These are phyloP conservation scores for Drosophila orena DNA, from an alignment of 1,140 invertebrate genomes.

Conservation along the genomic window DNA sequence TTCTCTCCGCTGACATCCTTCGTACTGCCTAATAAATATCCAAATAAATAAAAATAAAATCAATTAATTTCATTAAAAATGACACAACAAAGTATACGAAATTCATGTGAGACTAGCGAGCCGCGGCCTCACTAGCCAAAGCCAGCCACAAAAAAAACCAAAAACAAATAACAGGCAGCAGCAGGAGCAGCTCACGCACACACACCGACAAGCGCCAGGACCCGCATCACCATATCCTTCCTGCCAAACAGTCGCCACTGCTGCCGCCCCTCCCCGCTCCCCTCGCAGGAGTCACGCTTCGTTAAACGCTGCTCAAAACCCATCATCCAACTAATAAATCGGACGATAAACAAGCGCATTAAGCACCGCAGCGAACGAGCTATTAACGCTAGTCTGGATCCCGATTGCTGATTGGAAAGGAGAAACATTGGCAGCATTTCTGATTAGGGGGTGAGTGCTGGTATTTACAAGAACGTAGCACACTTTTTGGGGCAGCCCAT, in stretches of 20 bases:
- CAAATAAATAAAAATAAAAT: slow-evolving; percentile 18
- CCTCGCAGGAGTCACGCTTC: slow-evolving; percentile 39
- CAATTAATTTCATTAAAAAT: slow-evolving; percentile 1
- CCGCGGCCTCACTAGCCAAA: slow-evolving; percentile 52
- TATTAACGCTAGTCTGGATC: slow-evolving; percentile 20
- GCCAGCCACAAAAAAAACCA: slow-evolving; percentile 14
- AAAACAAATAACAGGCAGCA: slow-evolving; percentile 14
- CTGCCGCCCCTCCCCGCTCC: slow-evolving; percentile 32
- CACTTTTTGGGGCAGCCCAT: slow-evolving; percentile 18
- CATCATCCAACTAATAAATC: slow-evolving; percentile 43
- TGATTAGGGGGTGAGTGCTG: slow-evolving; percentile 56
- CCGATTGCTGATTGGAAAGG: slow-evolving; percentile 10
- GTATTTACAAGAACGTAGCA: slow-evolving; percentile 3
- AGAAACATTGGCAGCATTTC: slow-evolving; percentile 53
- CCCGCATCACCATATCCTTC: slow-evolving; percentile 43
- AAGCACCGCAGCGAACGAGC: slow-evolving; percentile 16
- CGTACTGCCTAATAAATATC: slow-evolving; percentile 13
- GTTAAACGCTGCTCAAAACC: slow-evolving; percentile 43
- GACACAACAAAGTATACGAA: slow-evolving; percentile 39
- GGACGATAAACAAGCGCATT: slow-evolving; percentile 33
- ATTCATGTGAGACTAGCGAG: slow-evolving; percentile 61
- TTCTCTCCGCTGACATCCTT: slow-evolving; percentile 10
- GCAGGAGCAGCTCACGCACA: slow-evolving; percentile 33
- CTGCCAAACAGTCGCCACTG: slow-evolving; percentile 28
- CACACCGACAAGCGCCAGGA: slow-evolving; percentile 30